phyloP scores from a whole-genome alignment of 64 coral and sea anemone species.

The Dendrophyllia cribrosa region DNA sequence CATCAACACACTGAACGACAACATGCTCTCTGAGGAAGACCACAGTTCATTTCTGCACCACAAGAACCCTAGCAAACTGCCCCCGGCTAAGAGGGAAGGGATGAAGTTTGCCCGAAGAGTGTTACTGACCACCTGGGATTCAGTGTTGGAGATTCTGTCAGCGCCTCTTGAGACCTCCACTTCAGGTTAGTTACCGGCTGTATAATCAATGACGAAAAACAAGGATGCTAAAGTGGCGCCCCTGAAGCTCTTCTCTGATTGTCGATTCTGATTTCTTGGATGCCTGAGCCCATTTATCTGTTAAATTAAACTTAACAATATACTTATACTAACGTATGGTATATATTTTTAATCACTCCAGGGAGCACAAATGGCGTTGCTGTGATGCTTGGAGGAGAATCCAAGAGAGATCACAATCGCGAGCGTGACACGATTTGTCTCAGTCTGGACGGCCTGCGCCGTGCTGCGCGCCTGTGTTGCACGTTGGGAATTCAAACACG shows the following conservation, averaged over 20 bases:
- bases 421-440: conserved; percentile 97
- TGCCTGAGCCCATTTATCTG: no score
- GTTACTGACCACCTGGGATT: conserved; percentile 90
- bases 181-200: conserved; percentile 31
- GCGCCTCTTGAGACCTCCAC: conserved; percentile 86
- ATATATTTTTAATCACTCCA: no score
- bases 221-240: no score
- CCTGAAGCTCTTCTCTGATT: no score
- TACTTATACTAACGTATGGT: no score
- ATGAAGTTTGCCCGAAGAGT: conserved; percentile 95
- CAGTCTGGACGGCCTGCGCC: conserved; percentile 91
- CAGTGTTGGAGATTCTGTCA: conserved; percentile 91
- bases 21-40: conserved; percentile 57
- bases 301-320: no score
- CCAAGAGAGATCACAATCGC: conserved; percentile 85
- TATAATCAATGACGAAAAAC: background rate
- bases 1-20: conserved; percentile 78
- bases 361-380: conserved; percentile 79
- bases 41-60: conserved; percentile 79
- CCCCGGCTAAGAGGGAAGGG: conserved; percentile 84
- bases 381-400: conserved; percentile 86
- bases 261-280: no score
- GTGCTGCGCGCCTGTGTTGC: conserved; percentile 88
- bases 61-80: conserved; percentile 71
- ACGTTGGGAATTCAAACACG: conserved; percentile 96